These are phyloP conservation scores for Drosophila greeni DNA, from an alignment of 2,888 invertebrate species.

Conservation along the genomic window DNA sequence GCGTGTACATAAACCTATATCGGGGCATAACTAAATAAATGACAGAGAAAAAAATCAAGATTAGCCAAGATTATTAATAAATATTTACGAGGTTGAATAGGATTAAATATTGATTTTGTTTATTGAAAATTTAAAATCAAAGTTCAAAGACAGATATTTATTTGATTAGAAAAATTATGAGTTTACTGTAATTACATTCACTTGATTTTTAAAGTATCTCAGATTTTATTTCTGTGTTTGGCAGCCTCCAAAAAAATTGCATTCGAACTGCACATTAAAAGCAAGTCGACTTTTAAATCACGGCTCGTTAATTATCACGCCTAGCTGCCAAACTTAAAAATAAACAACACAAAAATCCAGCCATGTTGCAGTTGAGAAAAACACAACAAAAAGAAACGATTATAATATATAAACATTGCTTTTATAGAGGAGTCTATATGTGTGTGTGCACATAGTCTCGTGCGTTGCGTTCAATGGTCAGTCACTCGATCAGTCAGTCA, in stretches of 20 bases:
- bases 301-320: constrained; percentile 73
- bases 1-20: constrained; percentile 23
- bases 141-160: not conserved
- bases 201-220: not conserved
- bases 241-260: constrained; percentile 64
- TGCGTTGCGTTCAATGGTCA: constrained; percentile 41
- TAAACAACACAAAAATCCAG: constrained; percentile 26
- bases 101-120: not conserved
- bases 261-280: constrained; percentile 56
- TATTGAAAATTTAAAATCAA: not conserved
- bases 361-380: constrained; percentile 9
- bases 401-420: constrained; percentile 21
- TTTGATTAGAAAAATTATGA: not conserved
- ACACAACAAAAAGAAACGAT: constrained; percentile 8
- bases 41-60: constrained; percentile 11
- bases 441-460: constrained; percentile 22
- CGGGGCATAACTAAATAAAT: constrained; percentile 6
- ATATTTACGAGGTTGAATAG: not conserved
- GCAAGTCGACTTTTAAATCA: constrained; percentile 58
- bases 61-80: not conserved
- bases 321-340: constrained; percentile 49
- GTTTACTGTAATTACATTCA: not conserved
- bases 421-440: not conserved
- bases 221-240: constrained; percentile 12
- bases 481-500: constrained; percentile 29